Base-by-base conservation (phyloP, 2,797 vertebrate species). In the Syncerus caffer region DNA sequence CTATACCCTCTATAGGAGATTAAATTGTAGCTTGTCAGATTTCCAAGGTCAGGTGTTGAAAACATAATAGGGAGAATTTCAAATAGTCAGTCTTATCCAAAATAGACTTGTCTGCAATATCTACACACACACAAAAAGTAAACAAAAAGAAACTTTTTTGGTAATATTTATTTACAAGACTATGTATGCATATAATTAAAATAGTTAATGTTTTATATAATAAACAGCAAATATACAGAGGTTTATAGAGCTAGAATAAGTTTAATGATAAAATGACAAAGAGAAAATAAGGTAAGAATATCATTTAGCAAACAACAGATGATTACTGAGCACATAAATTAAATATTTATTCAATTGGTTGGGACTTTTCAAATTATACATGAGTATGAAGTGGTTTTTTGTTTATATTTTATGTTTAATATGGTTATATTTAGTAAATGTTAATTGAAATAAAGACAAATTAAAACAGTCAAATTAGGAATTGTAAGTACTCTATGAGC, bases 11-110 rank as follows among this genome's bases (percentile, higher is more conserved):
- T 38, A 71, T 38, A 62, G 27, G 55, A 86, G 2, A 60, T 85
- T 51, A 89, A 87, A 84, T 87, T 90, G 3, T 50, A 83, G 45
- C 27, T 34, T 74, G 13, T 51, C 34, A 79, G 10, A 76, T n/a
- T 78, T 78, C 13, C 29, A 85, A 71, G 25, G 55, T 90, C 13
- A 90, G 31, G 25, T 93, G 87, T 78, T 62, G 62, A 86, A 96
- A 90, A 96, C 29, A 57, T 82, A 85, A 88, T 14, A 80, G 4
- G 4, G 55, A 96, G 64, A 96, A 76, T 93, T 97, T 12, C 29
- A 94, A 85, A 74, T 1, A 45, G 29, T 9, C 25, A 89, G 7
- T 67, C 50, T 51, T 84, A 57, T 60, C 10, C 31, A 47, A 96
- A 87, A 34, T 71, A 29, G 29, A 76, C 23, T 58, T 90, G 12